Evolutionary conservation across 2,888 invertebrate species (phyloP), one percentile per base, ranked within the genome.

Genomic region (Lymantria monacha): DNA sequence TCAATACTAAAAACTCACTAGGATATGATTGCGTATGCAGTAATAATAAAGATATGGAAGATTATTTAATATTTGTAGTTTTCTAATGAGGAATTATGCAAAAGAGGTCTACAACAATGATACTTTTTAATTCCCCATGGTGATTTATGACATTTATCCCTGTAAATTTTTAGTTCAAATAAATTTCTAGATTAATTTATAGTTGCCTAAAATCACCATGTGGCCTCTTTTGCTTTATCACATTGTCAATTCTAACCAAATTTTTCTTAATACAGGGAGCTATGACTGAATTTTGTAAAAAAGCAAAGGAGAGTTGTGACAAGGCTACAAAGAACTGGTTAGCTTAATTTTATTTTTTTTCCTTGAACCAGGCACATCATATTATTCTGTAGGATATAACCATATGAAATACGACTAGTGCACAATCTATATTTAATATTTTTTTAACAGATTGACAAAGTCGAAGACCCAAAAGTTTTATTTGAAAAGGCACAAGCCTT

Each of bases 391-490:
- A 41, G 22, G 41, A 41, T 13, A 41, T 5, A 22, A n/a, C n/a
- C 38, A n/a, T 40, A 40, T 12, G 10, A 36, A 22, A 22, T 22
- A 22, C 5, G 5, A 3, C 2, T 22, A 22, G n/a, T 22, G 22
- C 22, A 22, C 5, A 22, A 3, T 22, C 5, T 22, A 22, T 42
- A 33, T 53, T 7, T 45, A 44, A 50, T 42, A 46, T 42, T 31
- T 22, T 58, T 49, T 66, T 61, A 69, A 51, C 85, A 97, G 97
- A 92, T 97, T 60, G 97, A 97, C 8, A 94, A 95, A 78, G 96
- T 97, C 7, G 97, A 97, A 84, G 96, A 97, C 66, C 98, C 97
- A 3, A 84, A 90, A 55, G 94, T 94, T 65, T 76, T 97, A 67
- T 85, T 94, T 72, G 94, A 95, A 59, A 95, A 94, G 81, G 79